Conservation (phyloP, 2,113 vertebrate species). For the Engraulis encrasicolus region DNA sequence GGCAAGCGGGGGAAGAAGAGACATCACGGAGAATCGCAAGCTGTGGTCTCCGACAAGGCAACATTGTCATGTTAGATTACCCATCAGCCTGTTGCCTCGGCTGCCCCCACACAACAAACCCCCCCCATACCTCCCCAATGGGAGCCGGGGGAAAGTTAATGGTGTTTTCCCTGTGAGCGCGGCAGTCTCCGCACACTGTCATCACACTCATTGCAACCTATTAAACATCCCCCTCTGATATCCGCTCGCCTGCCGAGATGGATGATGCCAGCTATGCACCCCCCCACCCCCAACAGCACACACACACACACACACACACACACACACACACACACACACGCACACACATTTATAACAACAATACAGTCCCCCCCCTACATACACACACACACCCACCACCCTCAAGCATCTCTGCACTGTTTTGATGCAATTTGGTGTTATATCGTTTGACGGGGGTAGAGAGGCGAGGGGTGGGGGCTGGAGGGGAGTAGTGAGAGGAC, state of each 20-base stretch:
- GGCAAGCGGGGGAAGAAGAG: neutral
- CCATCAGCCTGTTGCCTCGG: constrained; percentile 66
- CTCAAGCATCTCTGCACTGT: neutral
- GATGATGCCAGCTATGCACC: neutral
- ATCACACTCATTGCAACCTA: constrained; percentile 37
- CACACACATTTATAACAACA: too few relatives aligned
- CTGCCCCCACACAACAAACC: constrained; percentile 54
- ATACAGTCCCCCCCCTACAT: too few relatives aligned
- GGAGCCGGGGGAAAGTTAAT: neutral
- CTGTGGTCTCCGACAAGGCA: constrained; percentile 62
- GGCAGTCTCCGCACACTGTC: constrained; percentile 49
- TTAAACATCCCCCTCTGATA: constrained; percentile 14
- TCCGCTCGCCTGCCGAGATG: neutral
- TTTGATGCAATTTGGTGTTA: neutral
- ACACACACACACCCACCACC: too few relatives aligned
- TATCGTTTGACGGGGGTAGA: neutral
- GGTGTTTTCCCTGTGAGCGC: constrained; percentile 56
- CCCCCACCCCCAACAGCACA: too few relatives aligned
- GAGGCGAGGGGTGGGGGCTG: too few relatives aligned
- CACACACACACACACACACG: too few relatives aligned
- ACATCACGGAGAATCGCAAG: constrained; percentile 13
- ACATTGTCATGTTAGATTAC: constrained; percentile 70
- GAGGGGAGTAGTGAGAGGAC: too few relatives aligned
- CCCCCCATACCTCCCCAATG: constrained; percentile 62
- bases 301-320: too few relatives aligned